Conservation (phyloP, 2,888 invertebrate genomes). For the Drosophila quinaria region DNA sequence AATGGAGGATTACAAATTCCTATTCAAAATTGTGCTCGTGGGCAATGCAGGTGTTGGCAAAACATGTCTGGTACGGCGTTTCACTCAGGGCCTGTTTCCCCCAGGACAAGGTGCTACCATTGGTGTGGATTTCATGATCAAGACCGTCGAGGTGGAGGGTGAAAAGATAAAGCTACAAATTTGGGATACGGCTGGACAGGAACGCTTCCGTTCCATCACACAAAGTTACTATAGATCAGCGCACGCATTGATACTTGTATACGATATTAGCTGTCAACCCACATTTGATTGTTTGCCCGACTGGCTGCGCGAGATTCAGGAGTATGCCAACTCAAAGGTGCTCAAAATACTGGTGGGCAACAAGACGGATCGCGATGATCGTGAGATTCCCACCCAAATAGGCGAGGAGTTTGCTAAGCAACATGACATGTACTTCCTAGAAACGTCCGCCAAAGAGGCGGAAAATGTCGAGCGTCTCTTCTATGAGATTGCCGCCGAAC, state of each 20-base stretch:
- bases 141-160: constrained; percentile 98
- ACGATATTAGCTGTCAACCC: constrained; percentile 98
- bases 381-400: constrained; percentile 95
- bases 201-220: constrained; percentile 98
- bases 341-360: constrained; percentile 89
- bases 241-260: constrained; percentile 97
- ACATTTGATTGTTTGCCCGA: constrained; percentile 98
- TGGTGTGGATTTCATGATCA: constrained; percentile 99
- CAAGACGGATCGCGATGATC: constrained; percentile 98
- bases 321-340: constrained; percentile 97
- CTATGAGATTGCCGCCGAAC: constrained; percentile 97
- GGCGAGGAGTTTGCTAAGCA: constrained; percentile 98
- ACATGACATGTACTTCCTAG: constrained; percentile 98
- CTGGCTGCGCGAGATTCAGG: constrained; percentile 98
- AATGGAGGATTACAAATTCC: constrained; percentile 99
- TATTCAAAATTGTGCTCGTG: constrained; percentile 99
- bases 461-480: constrained; percentile 98
- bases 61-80: constrained; percentile 97
- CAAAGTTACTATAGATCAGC: constrained; percentile 99
- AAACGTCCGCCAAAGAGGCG: constrained; percentile 99
- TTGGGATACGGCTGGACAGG: constrained; percentile 99
- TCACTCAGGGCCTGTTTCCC: constrained; percentile 99
- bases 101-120: constrained; percentile 99
- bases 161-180: constrained; percentile 99
- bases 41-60: constrained; percentile 99